Conservation (phyloP, 1,140 invertebrate genomes). For the Cydia fagiglandana region DNA sequence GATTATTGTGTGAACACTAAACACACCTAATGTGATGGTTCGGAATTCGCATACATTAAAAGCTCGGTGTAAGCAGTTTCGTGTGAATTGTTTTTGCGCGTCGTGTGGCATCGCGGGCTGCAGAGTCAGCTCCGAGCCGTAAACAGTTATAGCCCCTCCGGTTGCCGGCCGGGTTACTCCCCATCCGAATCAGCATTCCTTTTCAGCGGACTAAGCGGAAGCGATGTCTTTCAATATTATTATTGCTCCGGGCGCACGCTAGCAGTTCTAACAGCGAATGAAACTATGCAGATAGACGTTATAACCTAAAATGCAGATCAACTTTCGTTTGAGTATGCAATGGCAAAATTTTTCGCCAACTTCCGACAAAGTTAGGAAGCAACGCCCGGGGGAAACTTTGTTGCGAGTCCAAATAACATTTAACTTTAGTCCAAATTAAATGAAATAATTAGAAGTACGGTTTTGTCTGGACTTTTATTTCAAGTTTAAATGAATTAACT, state of each 20-base stretch:
- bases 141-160: constrained; percentile 42
- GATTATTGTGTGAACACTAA: not conserved
- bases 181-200: constrained; percentile 45
- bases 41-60: not conserved
- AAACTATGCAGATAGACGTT: constrained; percentile 21
- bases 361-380: not conserved
- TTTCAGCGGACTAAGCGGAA: constrained; percentile 47
- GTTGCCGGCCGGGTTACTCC: constrained; percentile 39
- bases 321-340: constrained; percentile 12
- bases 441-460: constrained; percentile 9
- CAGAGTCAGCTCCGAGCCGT: constrained; percentile 40
- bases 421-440: constrained; percentile 13
- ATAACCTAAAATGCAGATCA: constrained; percentile 12
- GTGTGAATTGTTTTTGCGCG: constrained; percentile 38
- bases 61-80: constrained; percentile 17
- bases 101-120: constrained; percentile 36
- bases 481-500: not conserved
- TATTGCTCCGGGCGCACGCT: constrained; percentile 42
- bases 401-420: constrained; percentile 23
- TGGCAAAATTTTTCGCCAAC: constrained; percentile 10
- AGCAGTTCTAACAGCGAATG: constrained; percentile 37
- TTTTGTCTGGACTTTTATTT: not conserved
- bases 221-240: constrained; percentile 51
- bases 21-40: not conserved
- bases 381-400: constrained; percentile 18